phyloP scores from a whole-genome alignment of 2,113 vertebrate species.

The Mesembrinibis cayennensis region DNA sequence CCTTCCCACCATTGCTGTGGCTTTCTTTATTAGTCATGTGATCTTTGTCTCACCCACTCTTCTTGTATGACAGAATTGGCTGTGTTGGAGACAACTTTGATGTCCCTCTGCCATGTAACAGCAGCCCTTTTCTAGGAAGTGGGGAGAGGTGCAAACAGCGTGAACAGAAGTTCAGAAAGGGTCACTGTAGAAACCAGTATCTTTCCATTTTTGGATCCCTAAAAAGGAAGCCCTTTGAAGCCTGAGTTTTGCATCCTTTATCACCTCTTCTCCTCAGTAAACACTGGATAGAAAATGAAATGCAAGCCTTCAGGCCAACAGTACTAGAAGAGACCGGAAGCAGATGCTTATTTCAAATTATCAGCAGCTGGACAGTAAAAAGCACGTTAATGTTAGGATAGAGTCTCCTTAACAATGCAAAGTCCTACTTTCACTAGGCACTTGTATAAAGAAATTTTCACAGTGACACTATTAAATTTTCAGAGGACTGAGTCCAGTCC shows the following conservation, averaged over 20 bases:
- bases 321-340: neutral
- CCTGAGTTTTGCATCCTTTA: neutral
- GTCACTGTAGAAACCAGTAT: neutral
- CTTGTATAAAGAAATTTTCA: neutral
- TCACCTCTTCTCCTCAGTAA: neutral
- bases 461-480: neutral
- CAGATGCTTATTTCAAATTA: neutral
- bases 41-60: neutral
- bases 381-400: neutral
- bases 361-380: neutral
- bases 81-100: neutral
- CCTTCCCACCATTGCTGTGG: neutral
- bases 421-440: neutral
- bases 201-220: neutral
- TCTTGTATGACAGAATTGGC: neutral
- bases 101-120: neutral
- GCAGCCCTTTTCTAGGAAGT: neutral
- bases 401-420: neutral
- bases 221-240: neutral
- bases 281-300: neutral
- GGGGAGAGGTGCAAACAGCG: neutral
- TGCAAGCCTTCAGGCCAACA: neutral
- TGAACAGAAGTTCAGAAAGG: neutral
- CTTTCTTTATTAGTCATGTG: neutral
- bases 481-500: neutral